Percentiles rank a stretch among this genome's conserved stretches.
These are phyloP conservation scores for Steinernema hermaphroditum DNA, from an alignment of 2,888 invertebrate species.

Conservation along the genomic window DNA sequence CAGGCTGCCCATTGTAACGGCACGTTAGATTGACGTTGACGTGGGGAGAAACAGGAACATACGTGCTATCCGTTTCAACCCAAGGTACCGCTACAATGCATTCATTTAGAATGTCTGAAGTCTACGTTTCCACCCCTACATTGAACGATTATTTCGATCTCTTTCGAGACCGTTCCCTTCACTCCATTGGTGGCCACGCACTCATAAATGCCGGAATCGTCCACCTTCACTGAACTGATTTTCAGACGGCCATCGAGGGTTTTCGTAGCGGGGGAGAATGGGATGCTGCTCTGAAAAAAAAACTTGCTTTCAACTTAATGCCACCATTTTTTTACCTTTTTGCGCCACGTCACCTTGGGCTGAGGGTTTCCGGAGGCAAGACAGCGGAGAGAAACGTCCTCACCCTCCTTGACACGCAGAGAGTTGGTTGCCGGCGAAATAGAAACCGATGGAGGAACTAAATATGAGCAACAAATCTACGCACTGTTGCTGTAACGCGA, in stretches of 20 bases:
- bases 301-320: too few species aligned
- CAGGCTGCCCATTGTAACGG: slow-evolving; percentile 57
- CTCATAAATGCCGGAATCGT: slow-evolving; percentile 37
- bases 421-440: slow-evolving; percentile 3
- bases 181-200: slow-evolving; percentile 37
- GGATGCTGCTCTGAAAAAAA: not conserved
- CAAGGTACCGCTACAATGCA: slow-evolving; percentile 53
- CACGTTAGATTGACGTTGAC: slow-evolving; percentile 51
- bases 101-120: slow-evolving; percentile 19
- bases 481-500: not conserved
- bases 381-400: slow-evolving; percentile 47
- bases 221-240: not conserved
- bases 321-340: slow-evolving; percentile 38
- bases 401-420: slow-evolving; percentile 34
- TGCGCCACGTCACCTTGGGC: slow-evolving; percentile 51
- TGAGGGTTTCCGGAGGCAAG: slow-evolving; percentile 55
- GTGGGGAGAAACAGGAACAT: slow-evolving; percentile 49
- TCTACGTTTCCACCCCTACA: slow-evolving; percentile 2
- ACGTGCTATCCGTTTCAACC: slow-evolving; percentile 49
- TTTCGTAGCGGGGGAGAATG: slow-evolving; percentile 3
- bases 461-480: too few species aligned
- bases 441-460: slow-evolving; percentile 16
- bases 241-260: slow-evolving; percentile 23
- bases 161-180: not conserved
- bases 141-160: slow-evolving; percentile 31